A percentile compares a stretch with the other conserved stretches of the same genome.
These are phyloP conservation scores for Drosophila seguyi DNA, from an alignment of 1,140 invertebrate species.

Conservation along the genomic window DNA sequence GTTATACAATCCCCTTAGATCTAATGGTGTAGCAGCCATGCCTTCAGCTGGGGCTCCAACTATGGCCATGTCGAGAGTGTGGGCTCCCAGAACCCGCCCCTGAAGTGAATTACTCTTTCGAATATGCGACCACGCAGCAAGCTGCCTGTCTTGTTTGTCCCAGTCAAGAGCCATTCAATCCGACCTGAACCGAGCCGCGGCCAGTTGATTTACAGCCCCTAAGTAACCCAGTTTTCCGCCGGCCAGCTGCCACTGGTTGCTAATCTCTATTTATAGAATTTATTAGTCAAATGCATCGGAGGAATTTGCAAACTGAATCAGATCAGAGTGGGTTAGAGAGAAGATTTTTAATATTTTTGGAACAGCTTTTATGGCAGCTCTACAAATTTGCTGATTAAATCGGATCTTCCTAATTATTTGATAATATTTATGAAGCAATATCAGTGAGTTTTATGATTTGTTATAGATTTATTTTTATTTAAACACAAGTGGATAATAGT, in stretches of 20 bases:
- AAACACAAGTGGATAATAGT: neutral
- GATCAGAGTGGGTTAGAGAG: neutral
- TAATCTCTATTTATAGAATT: slow-evolving; percentile 76
- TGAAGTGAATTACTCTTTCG: slow-evolving; percentile 23
- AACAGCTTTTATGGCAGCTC: neutral
- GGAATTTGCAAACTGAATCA: slow-evolving; percentile 15
- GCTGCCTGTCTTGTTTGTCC: slow-evolving; percentile 66
- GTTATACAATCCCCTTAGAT: slow-evolving; percentile 57
- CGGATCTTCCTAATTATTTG: neutral
- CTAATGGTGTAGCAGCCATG: slow-evolving; percentile 37
- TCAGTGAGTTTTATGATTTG: too few relatives aligned
- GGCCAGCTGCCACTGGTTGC: slow-evolving; percentile 61
- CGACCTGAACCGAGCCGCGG: slow-evolving; percentile 5
- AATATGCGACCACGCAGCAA: slow-evolving; percentile 37
- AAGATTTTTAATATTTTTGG: neutral
- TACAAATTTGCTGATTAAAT: neutral
- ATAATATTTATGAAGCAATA: too few relatives aligned
- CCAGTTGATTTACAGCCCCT: slow-evolving; percentile 49
- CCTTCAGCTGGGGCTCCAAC: slow-evolving; percentile 23
- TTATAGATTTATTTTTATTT: neutral
- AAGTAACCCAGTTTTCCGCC: slow-evolving; percentile 67
- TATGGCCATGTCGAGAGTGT: slow-evolving; percentile 33
- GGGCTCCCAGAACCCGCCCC: slow-evolving; percentile 48
- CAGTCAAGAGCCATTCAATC: slow-evolving; percentile 45
- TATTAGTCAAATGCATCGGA: slow-evolving; percentile 29